Conservation (phyloP, 2,888 invertebrate species). For the Calliphora vomitoria region DNA sequence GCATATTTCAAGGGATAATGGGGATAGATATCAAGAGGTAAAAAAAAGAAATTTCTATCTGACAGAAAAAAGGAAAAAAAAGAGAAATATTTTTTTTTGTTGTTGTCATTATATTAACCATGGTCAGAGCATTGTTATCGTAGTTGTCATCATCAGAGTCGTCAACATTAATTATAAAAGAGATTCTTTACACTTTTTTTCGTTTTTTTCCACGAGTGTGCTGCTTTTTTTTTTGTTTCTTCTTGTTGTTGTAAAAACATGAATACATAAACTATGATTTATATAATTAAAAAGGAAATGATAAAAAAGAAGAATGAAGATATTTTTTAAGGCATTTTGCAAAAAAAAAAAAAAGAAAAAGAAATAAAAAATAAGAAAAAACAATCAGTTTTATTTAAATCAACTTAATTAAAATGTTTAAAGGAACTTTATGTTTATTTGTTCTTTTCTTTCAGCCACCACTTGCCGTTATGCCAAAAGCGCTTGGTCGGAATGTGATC, state of each 20-base stretch:
- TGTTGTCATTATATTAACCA: conserved; percentile 51
- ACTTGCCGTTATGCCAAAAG: conserved; percentile 94
- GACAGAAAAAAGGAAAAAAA: background rate
- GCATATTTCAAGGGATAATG: conserved; percentile 61
- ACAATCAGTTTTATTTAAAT: conserved; percentile 18
- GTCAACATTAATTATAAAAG: conserved; percentile 64
- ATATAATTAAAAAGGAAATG: conserved; percentile 39
- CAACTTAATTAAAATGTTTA: conserved; percentile 46
- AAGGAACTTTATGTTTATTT: conserved; percentile 5
- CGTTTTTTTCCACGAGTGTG: background rate
- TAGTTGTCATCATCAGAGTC: conserved; percentile 56
- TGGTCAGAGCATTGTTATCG: conserved; percentile 62
- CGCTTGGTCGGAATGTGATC: conserved; percentile 94
- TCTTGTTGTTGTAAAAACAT: conserved; percentile 3
- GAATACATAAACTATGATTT: conserved; percentile 52
- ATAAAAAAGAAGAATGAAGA: conserved; percentile 14
- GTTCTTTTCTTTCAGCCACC: conserved; percentile 80
- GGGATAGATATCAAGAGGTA: conserved; percentile 53
- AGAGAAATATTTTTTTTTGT: conserved; percentile 6
- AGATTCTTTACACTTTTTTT: conserved; percentile 38
- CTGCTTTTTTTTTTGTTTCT: conserved; percentile 2
- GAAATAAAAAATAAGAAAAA: too few relatives aligned
- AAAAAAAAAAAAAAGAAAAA: background rate
- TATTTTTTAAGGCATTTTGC: conserved; percentile 1
- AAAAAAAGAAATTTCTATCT: conserved; percentile 38